These are phyloP conservation scores for Pimpla rufipes DNA, from an alignment of 2,888 invertebrate species.

Conservation along the genomic window DNA sequence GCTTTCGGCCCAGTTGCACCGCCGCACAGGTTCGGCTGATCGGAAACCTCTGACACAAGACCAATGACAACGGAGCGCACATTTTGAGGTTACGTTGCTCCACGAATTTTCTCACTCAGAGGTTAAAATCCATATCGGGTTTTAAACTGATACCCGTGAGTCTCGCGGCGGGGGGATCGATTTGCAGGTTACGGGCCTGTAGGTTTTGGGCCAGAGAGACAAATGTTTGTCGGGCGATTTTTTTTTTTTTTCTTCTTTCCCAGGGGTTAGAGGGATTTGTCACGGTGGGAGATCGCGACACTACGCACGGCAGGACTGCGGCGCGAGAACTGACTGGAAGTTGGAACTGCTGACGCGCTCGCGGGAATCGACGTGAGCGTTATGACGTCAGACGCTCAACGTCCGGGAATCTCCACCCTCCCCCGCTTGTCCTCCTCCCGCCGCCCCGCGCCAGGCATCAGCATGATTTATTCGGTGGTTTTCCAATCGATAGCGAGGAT, in stretches of 20 bases:
- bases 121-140: conserved; percentile 30
- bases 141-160: not conserved
- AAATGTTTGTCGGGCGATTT: not conserved
- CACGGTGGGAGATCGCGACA: not conserved
- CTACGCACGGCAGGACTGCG: not conserved
- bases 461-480: not conserved
- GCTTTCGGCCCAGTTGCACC: conserved; percentile 47
- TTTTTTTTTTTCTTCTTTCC: not conserved
- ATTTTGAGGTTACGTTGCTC: conserved; percentile 51
- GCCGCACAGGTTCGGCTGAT: conserved; percentile 30
- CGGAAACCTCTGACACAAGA: conserved; percentile 62
- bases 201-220: not conserved
- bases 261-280: not conserved
- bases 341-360: not conserved
- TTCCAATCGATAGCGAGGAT: not conserved
- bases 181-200: not conserved
- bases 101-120: not conserved
- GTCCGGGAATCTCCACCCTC: not conserved
- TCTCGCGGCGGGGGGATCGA: not conserved
- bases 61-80: conserved; percentile 70
- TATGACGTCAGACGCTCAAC: conserved; percentile 6
- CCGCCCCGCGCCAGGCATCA: not conserved
- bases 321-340: not conserved
- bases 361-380: not conserved
- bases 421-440: no score